Base-by-base conservation (phyloP, 1,140 invertebrate species). In the Ptiloglossa arizonensis region DNA sequence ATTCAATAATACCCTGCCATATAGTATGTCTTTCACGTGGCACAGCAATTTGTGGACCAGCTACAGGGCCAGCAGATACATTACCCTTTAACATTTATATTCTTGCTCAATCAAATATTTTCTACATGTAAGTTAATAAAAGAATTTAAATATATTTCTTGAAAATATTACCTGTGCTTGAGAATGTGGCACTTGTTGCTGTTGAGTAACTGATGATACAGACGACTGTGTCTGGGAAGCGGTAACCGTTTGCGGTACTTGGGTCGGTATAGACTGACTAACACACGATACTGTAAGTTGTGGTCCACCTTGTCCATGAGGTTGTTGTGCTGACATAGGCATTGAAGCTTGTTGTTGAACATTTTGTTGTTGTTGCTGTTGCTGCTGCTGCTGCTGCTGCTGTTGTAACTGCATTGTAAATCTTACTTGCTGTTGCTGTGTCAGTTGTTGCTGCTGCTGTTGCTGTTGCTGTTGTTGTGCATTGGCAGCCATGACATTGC, bases 1-100 rank as follows among this genome's bases (percentile, higher is more conserved):
- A 98, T 91, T 98, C 97, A 4, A 98, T 90, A 0, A 96, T 92
- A 13, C 98, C 98, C 83, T 95, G 95, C 97, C 97, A 98, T 87
- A 98, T 97, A 52, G 94, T 95, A 22, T 94, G 94, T 52, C 96
- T 93, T 80, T 96, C 95, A 52, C 94, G 88, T 27, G 68, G 87
- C 56, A 60, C 81, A 48, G 67, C 73, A 73, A 90, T 76, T 66
- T 87, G 84, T 75, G 92, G 91, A 46, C 78, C 86, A 44, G 81
- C 66, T 35, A 88, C 87, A 70, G 83, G 46, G n/a, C 82, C 85
- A 77, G 74, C 82, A 29, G 81, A 44, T 50, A 90, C 87, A 57
- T 86, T 89, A 29, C 84, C 86, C 89, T 90, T 32, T 50, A 87
- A 84, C 2, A 46, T 17, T 62, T 8, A 24, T 6, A 44, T 62